Percentiles rank a stretch among this genome's conserved stretches.
phyloP scores from a whole-genome alignment of 2,113 vertebrate genomes.

The Rhipidura dahli region DNA sequence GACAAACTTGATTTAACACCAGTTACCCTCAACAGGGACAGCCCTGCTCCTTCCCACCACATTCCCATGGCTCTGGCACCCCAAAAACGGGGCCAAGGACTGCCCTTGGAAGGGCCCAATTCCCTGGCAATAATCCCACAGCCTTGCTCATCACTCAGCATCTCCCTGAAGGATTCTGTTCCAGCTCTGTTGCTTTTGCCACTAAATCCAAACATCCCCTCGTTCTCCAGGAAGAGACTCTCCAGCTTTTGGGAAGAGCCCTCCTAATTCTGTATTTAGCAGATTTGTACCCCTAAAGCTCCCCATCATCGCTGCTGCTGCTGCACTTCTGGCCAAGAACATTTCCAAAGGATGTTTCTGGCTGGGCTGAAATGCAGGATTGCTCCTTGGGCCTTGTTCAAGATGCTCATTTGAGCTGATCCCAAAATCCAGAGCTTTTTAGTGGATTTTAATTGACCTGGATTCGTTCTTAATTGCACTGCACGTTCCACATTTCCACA shows the following conservation, averaged over 20 bases:
- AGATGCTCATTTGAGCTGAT: not conserved
- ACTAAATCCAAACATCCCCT: not conserved
- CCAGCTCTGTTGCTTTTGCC: not conserved
- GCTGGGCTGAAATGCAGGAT: not conserved
- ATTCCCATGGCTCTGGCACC: not conserved
- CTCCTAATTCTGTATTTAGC: not conserved
- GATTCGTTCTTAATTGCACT: not conserved
- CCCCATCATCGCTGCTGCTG: not conserved
- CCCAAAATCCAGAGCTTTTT: not conserved
- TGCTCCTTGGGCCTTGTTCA: not conserved
- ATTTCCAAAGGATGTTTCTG: not conserved
- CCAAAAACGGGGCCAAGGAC: not conserved
- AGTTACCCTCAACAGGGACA: not conserved
- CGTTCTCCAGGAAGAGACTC: not conserved
- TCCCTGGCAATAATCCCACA: accelerated
- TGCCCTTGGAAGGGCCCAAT: accelerated
- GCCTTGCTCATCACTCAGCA: not conserved
- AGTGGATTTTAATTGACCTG: not conserved
- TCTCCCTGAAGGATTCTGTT: not conserved
- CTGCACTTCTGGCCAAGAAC: not conserved
- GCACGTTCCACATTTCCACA: accelerated
- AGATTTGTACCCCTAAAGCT: not conserved
- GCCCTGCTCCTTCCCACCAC: not conserved
- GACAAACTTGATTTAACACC: not conserved
- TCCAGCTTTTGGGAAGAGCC: not conserved